Percentiles rank a stretch among this genome's conserved stretches.
Evolutionary conservation across 2,888 invertebrate species (phyloP).

Genomic region (Acleris literana): DNA sequence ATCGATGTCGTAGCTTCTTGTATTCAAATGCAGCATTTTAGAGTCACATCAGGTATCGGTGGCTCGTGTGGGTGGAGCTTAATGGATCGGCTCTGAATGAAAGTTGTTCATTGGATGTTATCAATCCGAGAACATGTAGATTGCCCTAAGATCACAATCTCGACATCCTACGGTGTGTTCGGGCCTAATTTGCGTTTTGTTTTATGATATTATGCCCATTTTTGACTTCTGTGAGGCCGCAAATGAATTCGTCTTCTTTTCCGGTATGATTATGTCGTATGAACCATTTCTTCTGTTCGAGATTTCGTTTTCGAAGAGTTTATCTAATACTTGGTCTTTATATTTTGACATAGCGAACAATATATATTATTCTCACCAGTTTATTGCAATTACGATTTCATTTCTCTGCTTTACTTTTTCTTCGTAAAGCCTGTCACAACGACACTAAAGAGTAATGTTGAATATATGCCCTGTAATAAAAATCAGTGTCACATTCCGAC

Average conservation of each 20-base stretch:
- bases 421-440: no score
- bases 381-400: no score
- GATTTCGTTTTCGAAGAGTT: no score
- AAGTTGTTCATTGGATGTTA: conserved; percentile 78
- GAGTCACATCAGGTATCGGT: conserved; percentile 51
- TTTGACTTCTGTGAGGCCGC: not conserved
- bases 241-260: not conserved
- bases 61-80: conserved; percentile 73
- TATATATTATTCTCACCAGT: no score
- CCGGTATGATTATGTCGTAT: no score
- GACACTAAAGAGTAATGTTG: no score
- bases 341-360: no score
- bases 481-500: no score
- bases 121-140: conserved; percentile 70
- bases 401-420: no score
- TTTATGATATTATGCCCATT: conserved; percentile 4
- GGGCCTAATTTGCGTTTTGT: conserved; percentile 22
- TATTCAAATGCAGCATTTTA: conserved; percentile 57
- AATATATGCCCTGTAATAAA: no score
- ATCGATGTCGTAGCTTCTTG: not conserved
- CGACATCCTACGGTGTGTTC: conserved; percentile 24
- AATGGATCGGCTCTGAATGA: conserved; percentile 68
- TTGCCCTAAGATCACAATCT: conserved; percentile 60
- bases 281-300: no score
- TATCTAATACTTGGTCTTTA: no score